Base-by-base conservation (phyloP, 2,888 invertebrate species). In the Agapetus fuscipes region DNA sequence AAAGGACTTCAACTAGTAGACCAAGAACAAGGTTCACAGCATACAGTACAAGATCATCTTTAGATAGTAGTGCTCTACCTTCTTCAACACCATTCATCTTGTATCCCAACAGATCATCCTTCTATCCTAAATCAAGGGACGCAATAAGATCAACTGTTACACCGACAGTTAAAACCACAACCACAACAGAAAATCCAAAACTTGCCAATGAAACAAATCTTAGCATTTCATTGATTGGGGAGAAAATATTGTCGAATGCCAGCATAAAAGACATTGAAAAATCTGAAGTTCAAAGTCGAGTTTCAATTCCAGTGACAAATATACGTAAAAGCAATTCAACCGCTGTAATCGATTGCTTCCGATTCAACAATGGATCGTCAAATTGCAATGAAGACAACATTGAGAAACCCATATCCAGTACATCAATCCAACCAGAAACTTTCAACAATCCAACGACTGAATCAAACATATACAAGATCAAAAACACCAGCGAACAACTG, bases 131-230 rank as follows among this genome's bases (percentile, higher is more conserved):
- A 12, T 29, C 46, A 3, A 59, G 26, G 28, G 38, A 61, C 29
- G 61, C 61, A 41, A 54, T 49, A 31, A 66, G 64, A 9, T 20
- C 67, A 41, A 54, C 62, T 50, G 64, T 64, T 2, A 65, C 66
- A 15, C 67, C 35, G 9, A 41, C 66, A 13, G 62, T 63, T 49
- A 62, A 54, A 32, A 54, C 54, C 41, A 27, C 32, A 25, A 37
- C 31, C 34, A 30, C 44, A 57, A 7, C 58, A 53, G 40, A 48
- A 48, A 3, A 54, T 45, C 46, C 54, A n/a, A 30, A 16, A 14
- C n/a, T 29, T 10, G 14, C 29, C 15, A 28, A 28, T 37, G 29
- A 29, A 33, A 14, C 9, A 6, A 20, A 20, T 20, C 4, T 20
- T 6, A 20, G 9, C 20, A 20, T 6, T 20, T 20, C 20, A 4